Evolutionary conservation across 2,113 vertebrate genomes (phyloP).

Genomic region (Myodes glareolus): DNA sequence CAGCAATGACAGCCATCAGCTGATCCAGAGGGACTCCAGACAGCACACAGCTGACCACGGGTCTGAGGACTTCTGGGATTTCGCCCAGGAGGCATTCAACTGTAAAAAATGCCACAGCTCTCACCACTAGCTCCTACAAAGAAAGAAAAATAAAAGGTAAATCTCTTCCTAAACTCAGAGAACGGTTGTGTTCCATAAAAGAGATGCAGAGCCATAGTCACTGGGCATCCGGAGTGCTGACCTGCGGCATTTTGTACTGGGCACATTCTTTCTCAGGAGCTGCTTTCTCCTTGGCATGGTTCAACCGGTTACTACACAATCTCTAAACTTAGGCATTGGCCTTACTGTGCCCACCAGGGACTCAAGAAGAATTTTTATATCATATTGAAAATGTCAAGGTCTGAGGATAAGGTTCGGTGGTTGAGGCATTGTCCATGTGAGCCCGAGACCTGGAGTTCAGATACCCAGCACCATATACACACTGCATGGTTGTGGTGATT

Average conservation of each 20-base stretch:
- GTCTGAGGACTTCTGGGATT: background rate
- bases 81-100: background rate
- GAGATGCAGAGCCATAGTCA: background rate
- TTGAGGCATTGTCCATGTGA: background rate
- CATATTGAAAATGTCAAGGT: background rate
- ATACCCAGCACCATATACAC: too few species aligned
- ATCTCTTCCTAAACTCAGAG: constrained; percentile 17
- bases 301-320: background rate
- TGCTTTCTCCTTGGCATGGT: background rate
- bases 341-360: background rate
- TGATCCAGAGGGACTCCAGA: fast-evolving
- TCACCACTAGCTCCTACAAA: background rate
- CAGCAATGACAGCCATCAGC: too few species aligned
- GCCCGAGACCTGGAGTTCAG: too few species aligned
- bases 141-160: background rate
- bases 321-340: background rate
- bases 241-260: background rate
- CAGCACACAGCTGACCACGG: fast-evolving
- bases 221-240: background rate
- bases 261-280: too few species aligned
- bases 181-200: background rate
- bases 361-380: background rate
- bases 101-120: background rate
- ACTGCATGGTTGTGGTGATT: background rate
- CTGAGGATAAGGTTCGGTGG: background rate